phyloP scores from a whole-genome alignment of 2,797 vertebrate genomes.

The Cirrhinus mrigala region DNA sequence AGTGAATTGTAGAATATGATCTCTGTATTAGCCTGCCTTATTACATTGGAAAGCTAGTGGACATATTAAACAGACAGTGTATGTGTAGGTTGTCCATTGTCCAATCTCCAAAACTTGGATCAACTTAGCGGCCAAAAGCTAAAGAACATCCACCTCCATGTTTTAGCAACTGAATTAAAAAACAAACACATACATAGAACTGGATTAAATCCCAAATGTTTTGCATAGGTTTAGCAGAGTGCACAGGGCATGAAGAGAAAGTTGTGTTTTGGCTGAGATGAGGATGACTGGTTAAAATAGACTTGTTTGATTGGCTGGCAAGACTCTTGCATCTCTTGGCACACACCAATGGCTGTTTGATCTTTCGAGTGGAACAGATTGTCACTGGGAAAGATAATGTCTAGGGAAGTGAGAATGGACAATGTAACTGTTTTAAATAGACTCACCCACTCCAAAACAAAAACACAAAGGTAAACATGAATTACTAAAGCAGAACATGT shows the following conservation, averaged over 20 bases:
- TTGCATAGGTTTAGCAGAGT: slow-evolving; percentile 4
- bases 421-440: slow-evolving; percentile 28
- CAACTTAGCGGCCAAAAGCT: background rate
- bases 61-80: background rate
- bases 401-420: slow-evolving; percentile 28
- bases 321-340: slow-evolving; percentile 25
- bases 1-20: background rate
- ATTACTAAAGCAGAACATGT: slow-evolving; percentile 27
- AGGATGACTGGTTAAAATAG: slow-evolving; percentile 21
- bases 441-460: slow-evolving; percentile 8
- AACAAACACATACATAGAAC: background rate
- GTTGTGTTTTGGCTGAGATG: slow-evolving; percentile 34
- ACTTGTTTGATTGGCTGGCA: slow-evolving; percentile 34
- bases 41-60: background rate
- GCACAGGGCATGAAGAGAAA: slow-evolving; percentile 22
- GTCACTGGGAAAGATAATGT: slow-evolving; percentile 38
- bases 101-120: background rate
- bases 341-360: slow-evolving; percentile 29
- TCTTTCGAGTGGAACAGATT: slow-evolving; percentile 48
- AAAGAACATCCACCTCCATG: background rate
- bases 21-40: background rate
- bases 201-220: background rate
- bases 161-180: background rate
- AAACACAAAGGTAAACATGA: slow-evolving; percentile 36
- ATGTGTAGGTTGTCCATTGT: background rate